Evolutionary conservation across 1,140 invertebrate genomes (phyloP), one percentile per base, ranked within the genome.

Genomic region (Heliconius nattereri): DNA sequence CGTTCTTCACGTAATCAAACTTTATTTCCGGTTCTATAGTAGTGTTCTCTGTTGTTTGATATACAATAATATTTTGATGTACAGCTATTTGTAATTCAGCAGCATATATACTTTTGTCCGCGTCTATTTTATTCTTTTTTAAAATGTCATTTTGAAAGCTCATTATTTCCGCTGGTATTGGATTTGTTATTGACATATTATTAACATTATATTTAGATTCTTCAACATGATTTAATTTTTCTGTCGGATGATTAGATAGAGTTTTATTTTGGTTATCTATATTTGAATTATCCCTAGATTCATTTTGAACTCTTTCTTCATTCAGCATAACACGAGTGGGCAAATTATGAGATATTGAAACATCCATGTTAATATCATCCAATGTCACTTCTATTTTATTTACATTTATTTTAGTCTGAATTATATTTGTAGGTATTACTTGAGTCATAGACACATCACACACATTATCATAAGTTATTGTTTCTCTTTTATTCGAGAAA

Each of bases 61-160:
- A 89, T 9, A 90, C 82, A 9, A 89, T 75, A 16, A 90, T 70
- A 78, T 87, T 82, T 76, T 77, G 82, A 71, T 81, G 77, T 54
- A 85, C 19, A 40, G 66, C 40, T 76, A 32, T 26, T 81, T 72
- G 74, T 75, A 78, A 75, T 16, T 66, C 60, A 2, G 60, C 60
- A 66, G 11, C 73, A 8, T 75, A 80, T 26, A 78, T 20, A 13
- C 45, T 78, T 60, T 81, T 73, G 23, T 76, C 57, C 3, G 5
- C 19, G 57, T 75, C 45, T 8, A 76, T 81, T 71, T 82, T 70
- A 57, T 54, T 49, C 9, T 73, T 80, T 60, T 81, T 82, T 23
- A 71, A 52, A 9, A 83, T 74, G 11, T 85, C 78, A 19, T 83
- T 82, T 54, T 86, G 75, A 60, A 84, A 52, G 32, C 75, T 71